These are phyloP conservation scores for Amphiura filiformis DNA, from an alignment of 35 echinoderm and acorn worm species.

Conservation along the genomic window DNA sequence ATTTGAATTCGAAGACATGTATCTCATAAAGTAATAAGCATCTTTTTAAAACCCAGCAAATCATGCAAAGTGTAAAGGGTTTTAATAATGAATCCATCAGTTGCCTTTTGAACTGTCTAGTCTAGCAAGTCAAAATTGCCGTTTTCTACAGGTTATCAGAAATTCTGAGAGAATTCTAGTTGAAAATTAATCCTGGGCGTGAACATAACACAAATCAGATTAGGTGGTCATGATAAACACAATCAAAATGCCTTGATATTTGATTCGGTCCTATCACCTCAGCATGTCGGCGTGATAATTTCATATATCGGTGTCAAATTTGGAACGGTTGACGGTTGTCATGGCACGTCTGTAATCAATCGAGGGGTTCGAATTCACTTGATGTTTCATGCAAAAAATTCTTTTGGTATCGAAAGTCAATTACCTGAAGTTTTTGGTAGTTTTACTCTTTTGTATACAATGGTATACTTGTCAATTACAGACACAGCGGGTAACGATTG, in stretches of 20 bases:
- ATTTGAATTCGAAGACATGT: too few relatives aligned
- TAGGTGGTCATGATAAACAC: constrained; percentile 4
- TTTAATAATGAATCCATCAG: too few relatives aligned
- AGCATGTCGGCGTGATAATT: not conserved
- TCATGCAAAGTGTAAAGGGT: too few relatives aligned
- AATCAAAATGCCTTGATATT: constrained; percentile 8
- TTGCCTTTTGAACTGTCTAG: too few relatives aligned
- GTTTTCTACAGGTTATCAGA: too few relatives aligned
- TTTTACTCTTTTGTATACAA: not conserved
- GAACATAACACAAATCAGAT: constrained; percentile 10
- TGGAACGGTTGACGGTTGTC: constrained; percentile 4
- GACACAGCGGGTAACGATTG: not conserved
- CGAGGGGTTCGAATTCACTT: not conserved
- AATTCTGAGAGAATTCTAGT: too few relatives aligned
- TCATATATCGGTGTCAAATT: constrained; percentile 7
- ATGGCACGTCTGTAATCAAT: not conserved
- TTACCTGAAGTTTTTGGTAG: not conserved
- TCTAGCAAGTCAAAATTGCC: too few relatives aligned
- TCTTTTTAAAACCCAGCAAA: too few relatives aligned
- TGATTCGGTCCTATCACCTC: not conserved
- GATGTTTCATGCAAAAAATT: not conserved
- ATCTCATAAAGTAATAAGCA: too few relatives aligned
- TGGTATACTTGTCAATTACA: not conserved
- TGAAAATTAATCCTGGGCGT: constrained; percentile 3
- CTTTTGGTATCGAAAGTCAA: constrained; percentile 7